These are phyloP conservation scores for Coenobita brevimanus DNA, from an alignment of 1,140 invertebrate genomes.

Conservation along the genomic window DNA sequence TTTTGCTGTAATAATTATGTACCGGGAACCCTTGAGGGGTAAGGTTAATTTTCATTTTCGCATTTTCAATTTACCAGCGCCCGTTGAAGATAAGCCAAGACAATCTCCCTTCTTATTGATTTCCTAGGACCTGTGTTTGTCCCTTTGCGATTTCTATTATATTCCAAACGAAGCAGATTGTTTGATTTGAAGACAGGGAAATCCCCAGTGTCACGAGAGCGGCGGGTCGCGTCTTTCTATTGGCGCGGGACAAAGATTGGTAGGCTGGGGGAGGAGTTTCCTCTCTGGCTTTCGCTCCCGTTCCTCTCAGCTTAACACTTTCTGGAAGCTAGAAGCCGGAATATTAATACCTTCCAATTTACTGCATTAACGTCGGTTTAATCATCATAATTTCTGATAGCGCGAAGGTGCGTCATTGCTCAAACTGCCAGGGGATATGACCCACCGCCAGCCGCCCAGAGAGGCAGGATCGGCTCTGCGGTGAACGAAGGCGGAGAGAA, in stretches of 20 bases:
- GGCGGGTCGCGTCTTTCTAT: conserved; percentile 64
- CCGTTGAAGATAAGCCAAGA: conserved; percentile 13
- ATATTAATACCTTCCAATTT: neutral
- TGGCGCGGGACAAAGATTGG: conserved; percentile 62
- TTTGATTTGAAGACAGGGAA: conserved; percentile 63
- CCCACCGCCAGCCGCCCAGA: neutral
- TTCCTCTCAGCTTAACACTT: conserved; percentile 9
- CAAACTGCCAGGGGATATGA: neutral
- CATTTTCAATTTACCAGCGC: conserved; percentile 46
- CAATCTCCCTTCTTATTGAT: conserved; percentile 55
- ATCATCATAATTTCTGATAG: neutral
- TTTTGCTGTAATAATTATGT: conserved; percentile 10
- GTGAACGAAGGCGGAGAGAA: conserved; percentile 51
- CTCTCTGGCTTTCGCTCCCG: conserved; percentile 51
- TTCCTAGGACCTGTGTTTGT: conserved; percentile 42
- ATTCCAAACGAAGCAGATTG: conserved; percentile 62
- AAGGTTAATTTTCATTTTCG: conserved; percentile 18
- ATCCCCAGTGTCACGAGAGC: conserved; percentile 51
- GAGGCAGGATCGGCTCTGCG: neutral
- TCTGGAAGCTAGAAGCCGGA: too few species aligned
- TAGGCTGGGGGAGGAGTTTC: conserved; percentile 27
- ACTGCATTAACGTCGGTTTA: neutral
- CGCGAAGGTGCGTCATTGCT: neutral
- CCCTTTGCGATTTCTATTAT: conserved; percentile 63
- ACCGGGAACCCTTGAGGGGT: neutral